A percentile compares a stretch with the other conserved stretches of the same genome.
Conservation (phyloP, 2,888 invertebrate species). For the Incurvaria masculella region DNA sequence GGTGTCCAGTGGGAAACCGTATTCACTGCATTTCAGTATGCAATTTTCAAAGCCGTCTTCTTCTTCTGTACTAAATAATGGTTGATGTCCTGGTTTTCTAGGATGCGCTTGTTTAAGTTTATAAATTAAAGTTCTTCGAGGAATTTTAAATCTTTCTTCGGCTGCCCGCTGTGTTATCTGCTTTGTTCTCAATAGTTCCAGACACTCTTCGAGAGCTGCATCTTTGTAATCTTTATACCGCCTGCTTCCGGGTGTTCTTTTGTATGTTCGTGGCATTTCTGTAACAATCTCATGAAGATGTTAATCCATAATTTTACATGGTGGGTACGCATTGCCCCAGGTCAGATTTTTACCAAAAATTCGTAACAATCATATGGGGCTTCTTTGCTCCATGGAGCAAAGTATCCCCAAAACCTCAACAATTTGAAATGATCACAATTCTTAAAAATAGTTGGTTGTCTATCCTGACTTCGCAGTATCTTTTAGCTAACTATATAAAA, state of each 20-base stretch:
- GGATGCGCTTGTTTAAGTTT: background rate
- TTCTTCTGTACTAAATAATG: slow-evolving; percentile 10
- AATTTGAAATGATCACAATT: no score
- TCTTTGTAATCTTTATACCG: no score
- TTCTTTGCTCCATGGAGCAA: background rate
- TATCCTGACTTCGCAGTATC: no score
- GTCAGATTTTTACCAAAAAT: background rate
- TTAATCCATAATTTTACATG: background rate
- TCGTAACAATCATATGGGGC: background rate
- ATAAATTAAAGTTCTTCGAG: slow-evolving; percentile 1
- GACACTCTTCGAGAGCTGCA: no score
- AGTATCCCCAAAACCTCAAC: background rate
- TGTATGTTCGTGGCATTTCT: background rate
- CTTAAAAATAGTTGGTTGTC: no score
- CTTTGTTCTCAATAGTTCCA: no score
- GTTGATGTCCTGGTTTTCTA: slow-evolving; percentile 6
- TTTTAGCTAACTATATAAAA: no score
- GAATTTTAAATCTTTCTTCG: background rate
- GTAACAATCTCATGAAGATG: background rate
- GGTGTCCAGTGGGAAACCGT: slow-evolving; percentile 13
- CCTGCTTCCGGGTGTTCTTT: no score
- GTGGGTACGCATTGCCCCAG: background rate
- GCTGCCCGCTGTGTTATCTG: no score
- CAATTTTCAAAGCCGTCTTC: slow-evolving; percentile 10
- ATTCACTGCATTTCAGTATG: slow-evolving; percentile 9